Percentiles rank a stretch among this genome's conserved stretches.
Conservation (phyloP, 2,888 invertebrate species). For the Metopia argyrocephala region DNA sequence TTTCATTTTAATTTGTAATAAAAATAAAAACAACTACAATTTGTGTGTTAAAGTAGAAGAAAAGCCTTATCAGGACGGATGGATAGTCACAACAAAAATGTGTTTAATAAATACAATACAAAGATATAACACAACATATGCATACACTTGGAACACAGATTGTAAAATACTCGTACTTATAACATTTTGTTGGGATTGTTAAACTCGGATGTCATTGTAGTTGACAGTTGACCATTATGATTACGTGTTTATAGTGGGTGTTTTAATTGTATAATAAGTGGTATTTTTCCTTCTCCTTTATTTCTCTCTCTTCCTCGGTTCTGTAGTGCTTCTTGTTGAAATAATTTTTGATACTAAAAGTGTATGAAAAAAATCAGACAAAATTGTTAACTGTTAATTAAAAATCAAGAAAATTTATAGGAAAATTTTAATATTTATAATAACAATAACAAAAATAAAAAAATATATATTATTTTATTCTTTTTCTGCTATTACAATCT, state of each 20-base stretch:
- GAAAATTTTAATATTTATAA: not conserved
- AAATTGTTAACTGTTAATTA: slow-evolving; percentile 29
- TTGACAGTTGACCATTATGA: slow-evolving; percentile 55
- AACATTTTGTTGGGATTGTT: slow-evolving; percentile 5
- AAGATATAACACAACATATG: not conserved
- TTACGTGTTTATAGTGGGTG: not conserved
- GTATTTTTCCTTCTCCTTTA: not conserved
- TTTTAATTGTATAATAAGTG: not conserved
- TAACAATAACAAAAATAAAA: not conserved
- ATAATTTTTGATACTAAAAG: not conserved
- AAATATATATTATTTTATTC: too few relatives aligned
- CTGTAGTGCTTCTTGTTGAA: too few relatives aligned
- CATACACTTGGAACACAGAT: not conserved
- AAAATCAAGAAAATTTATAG: not conserved
- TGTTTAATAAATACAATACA: too few relatives aligned
- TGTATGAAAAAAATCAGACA: not conserved
- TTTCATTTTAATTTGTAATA: too few relatives aligned
- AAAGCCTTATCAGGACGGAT: slow-evolving; percentile 56
- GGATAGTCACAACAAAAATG: not conserved
- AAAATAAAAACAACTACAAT: too few relatives aligned
- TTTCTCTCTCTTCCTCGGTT: too few relatives aligned
- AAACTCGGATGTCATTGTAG: slow-evolving; percentile 25
- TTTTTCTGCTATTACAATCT: too few relatives aligned
- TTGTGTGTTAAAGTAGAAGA: not conserved
- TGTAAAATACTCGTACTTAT: not conserved